Evolutionary conservation across 2,113 vertebrate species (phyloP), one percentile per base, ranked within the genome.

Genomic region (Zosterops hypoxanthus): DNA sequence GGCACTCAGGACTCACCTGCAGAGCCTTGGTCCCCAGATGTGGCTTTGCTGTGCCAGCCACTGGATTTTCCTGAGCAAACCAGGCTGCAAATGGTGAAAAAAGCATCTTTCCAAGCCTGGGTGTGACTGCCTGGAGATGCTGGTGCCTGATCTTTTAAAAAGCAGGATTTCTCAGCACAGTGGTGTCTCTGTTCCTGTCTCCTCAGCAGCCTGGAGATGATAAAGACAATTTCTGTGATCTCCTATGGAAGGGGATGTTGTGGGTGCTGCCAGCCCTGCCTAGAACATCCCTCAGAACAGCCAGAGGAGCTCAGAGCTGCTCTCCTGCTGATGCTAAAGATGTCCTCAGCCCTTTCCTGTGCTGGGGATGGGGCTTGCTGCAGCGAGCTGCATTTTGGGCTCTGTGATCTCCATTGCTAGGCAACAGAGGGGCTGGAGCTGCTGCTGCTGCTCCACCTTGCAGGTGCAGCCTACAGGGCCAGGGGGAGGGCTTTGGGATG

Each of bases 391-490:
- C 80, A 17, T 76, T 92, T 93, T 22, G 50, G 93, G 94, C 92
- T 82, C 36, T 34, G 9, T 56, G 24, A 66, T 95, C 77, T 65
- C 87, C 72, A 97, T 97, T 96, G 97, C 97, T 97, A 97, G 75
- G 97, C 97, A 97, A 97, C 97, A 2, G 65, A 94, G 75, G 83
- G 81, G 82, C 44, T 70, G 73, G 86, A 95, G 57, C 82, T 78
- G 23, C 42, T 4, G 23, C 42, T 4, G 5, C 63, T 66, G 85
- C 93, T 95, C 80, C 75, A 52, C 94, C 92, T 94, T 44, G 39
- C 90, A 88, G 92, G 94, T 92, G 79, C 82, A 81, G 78, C 55
- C 84, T 50, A 1, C 39, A 50, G 80, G 80, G 36, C 86, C 73
- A 12, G 2, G 49, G 77, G 47, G 46, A 29, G 55, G 86, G 84